Conservation (phyloP, 35 echinoderm and acorn worm species). For the Eucidaris tribuloides region DNA sequence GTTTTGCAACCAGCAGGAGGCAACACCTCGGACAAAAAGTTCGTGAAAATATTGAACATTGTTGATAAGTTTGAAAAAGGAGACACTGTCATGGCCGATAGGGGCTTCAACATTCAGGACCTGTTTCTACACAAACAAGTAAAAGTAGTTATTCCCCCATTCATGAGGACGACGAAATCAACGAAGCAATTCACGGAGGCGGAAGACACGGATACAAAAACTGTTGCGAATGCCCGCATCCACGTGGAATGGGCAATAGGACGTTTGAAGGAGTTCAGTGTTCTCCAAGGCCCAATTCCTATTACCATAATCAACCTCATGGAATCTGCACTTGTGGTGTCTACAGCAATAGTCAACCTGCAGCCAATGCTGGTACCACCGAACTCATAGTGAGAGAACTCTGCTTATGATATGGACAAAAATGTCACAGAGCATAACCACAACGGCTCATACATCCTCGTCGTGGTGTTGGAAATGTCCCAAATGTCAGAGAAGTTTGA, state of each 20-base stretch:
- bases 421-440: too few relatives aligned
- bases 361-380: slow-evolving; percentile 36
- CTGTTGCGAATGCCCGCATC: slow-evolving; percentile 56
- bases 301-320: slow-evolving; percentile 55
- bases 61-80: slow-evolving; percentile 41
- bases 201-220: slow-evolving; percentile 41
- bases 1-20: slow-evolving; percentile 60
- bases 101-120: slow-evolving; percentile 76
- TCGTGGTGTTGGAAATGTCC: slow-evolving; percentile 8
- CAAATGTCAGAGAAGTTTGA: too few relatives aligned
- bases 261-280: slow-evolving; percentile 42
- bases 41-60: slow-evolving; percentile 40
- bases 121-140: slow-evolving; percentile 56
- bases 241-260: slow-evolving; percentile 56
- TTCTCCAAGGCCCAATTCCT: slow-evolving; percentile 65
- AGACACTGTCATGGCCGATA: slow-evolving; percentile 55
- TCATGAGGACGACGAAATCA: slow-evolving; percentile 23
- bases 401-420: too few relatives aligned
- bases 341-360: slow-evolving; percentile 42
- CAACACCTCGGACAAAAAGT: slow-evolving; percentile 45
- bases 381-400: slow-evolving; percentile 29
- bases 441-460: slow-evolving; percentile 13
- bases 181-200: slow-evolving; percentile 46
- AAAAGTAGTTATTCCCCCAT: slow-evolving; percentile 61
- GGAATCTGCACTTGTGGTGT: slow-evolving; percentile 29